Percentiles rank a stretch among this genome's conserved stretches.
phyloP scores from a whole-genome alignment of 2,797 vertebrate species.

The Oreochromis mossambicus region DNA sequence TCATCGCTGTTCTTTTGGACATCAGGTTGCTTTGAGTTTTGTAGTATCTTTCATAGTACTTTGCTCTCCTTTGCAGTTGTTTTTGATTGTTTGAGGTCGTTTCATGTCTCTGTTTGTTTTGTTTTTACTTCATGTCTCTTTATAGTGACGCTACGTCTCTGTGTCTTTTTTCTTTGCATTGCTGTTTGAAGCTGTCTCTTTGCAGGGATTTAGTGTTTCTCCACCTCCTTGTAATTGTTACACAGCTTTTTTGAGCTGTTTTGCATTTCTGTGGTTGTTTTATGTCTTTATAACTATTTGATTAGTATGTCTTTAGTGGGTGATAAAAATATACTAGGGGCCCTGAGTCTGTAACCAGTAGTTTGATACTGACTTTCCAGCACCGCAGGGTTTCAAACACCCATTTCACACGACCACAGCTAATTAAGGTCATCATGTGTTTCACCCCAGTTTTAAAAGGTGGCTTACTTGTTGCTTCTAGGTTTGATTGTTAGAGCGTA shows the following conservation, averaged over 20 bases:
- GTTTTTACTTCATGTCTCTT: not conserved
- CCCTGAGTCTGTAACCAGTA: not conserved
- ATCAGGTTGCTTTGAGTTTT: not conserved
- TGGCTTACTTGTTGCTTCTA: not conserved
- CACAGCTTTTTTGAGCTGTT: not conserved
- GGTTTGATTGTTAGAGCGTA: not conserved
- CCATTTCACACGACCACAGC: not conserved
- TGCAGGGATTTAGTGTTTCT: not conserved
- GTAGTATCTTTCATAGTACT: not conserved
- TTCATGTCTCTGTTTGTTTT: not conserved
- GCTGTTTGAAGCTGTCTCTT: not conserved
- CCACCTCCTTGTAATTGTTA: not conserved
- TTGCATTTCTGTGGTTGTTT: not conserved
- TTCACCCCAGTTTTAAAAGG: not conserved
- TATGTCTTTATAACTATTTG: not conserved
- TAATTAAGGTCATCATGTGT: not conserved
- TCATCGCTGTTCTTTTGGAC: not conserved
- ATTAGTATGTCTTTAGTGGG: not conserved
- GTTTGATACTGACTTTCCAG: not conserved
- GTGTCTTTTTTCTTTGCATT: not conserved
- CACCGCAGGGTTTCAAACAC: not conserved
- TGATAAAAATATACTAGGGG: not conserved
- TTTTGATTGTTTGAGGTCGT: not conserved
- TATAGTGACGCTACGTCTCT: not conserved
- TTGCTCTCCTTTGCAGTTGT: not conserved